Evolutionary conservation across 1,140 invertebrate species (phyloP), one percentile per base, ranked within the genome.

Genomic region (Drosophila mayri): DNA sequence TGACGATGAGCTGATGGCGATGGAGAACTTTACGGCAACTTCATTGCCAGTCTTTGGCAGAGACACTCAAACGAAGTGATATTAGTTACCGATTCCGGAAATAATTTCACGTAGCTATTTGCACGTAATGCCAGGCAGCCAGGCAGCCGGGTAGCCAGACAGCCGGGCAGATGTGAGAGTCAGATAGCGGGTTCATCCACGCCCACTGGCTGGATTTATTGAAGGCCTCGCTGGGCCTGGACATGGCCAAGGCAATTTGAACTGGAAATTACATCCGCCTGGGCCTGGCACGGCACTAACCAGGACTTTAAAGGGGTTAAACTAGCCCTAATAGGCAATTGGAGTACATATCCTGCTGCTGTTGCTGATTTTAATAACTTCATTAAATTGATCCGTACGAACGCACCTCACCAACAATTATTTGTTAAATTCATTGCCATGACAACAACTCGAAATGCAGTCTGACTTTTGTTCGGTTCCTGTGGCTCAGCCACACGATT

Each of bases 51-150:
- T 71, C 83, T 68, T 79, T 67, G 70, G 64, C 67, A 40, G 37
- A 63, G 76, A 70, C 73, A 63, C 67, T 77, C 72, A 61, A 77
- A 79, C 64, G 82, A 59, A 74, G 65, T 76, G 68, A 88, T 90
- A 84, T 87, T 84, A 81, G 85, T 90, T 77, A 84, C 76, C 67
- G 85, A 84, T 65, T 63, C 76, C 80, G 84, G 84, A 88, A 90
- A 90, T 90, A 88, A 88, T 88, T 88, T 88, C 73, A 90, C 84
- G 80, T 81, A 81, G 74, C 84, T 88, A 84, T 88, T 88, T 87
- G 84, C 80, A 87, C 79, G 84, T 88, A 87, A 62, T 65, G 66
- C 65, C 57, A 63, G 38, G 49, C 14, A 52, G 50, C 9, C 46
- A 4, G 16, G 12, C n/a, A 64, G 54, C 28, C 62, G 62, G 71